Base-by-base conservation (phyloP, 2,888 invertebrate species). In the Drosophila multiciliata region DNA sequence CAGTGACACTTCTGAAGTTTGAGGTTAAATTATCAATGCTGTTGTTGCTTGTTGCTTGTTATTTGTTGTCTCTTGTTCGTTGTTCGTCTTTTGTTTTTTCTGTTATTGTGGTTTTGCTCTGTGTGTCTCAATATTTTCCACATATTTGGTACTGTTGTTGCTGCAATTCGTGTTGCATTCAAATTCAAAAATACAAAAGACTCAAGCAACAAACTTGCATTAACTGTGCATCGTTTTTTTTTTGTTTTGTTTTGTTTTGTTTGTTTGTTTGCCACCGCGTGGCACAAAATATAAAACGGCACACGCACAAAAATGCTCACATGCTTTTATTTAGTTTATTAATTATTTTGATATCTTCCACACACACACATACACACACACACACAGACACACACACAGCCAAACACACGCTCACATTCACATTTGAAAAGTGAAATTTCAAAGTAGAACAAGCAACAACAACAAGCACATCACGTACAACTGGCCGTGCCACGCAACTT, bases 1-100 rank as follows among this genome's bases (percentile, higher is more conserved):
- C 91, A 91, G 91, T 91, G 91, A 91, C 91, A 91, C 89, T 91
- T 45, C 86, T 90, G 89, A 90, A 91, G 91, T 91, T 91, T 90
- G 91, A 91, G 91, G 91, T 91, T 91, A 86, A 84, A 84, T 83
- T 80, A 78, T 83, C 89, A 85, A 80, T 89, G 87, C 73, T 79
- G 78, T 66, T 75, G 65, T 55, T 40, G 23, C 53, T 53, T 48
- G 42, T 49, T 52, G 36, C 53, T 53, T 48, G 42, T 49, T 52
- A 33, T 49, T 74, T 69, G 33, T 60, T 54, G 58, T 53, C 38
- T 61, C 70, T 48, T 65, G 50, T 67, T 20, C n/a, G 40, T n/a
- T 55, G 54, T 26, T 17, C 17, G 40, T 45, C 23, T 15, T 23
- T 45, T 26, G 35, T 20, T 23, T 48, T 35, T 35, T 40, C 60